Percentiles rank a stretch among this genome's conserved stretches.
Conservation (phyloP, 2,888 invertebrate genomes). For the Drosophila kanekoi region DNA sequence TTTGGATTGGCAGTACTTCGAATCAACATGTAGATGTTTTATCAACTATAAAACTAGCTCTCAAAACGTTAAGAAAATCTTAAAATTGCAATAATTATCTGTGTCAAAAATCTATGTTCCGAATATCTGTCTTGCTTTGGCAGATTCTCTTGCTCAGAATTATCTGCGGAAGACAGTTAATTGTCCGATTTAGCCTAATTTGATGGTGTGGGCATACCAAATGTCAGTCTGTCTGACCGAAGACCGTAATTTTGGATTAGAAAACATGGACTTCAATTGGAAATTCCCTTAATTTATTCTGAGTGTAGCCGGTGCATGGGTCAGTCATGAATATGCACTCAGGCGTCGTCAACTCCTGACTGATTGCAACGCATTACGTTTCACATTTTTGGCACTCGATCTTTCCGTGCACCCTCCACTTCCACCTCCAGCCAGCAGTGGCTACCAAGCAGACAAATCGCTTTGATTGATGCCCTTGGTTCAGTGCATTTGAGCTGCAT, state of each 20-base stretch:
- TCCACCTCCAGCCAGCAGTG: background rate
- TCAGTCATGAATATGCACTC: constrained; percentile 61
- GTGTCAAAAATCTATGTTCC: too few species aligned
- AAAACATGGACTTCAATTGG: background rate
- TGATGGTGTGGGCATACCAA: too few species aligned
- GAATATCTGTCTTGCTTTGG: too few species aligned
- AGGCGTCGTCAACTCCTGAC: constrained; percentile 55
- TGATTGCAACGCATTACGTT: constrained; percentile 60
- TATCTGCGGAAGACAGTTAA: too few species aligned
- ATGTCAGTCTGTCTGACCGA: too few species aligned
- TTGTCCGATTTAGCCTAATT: too few species aligned
- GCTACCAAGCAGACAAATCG: constrained; percentile 49
- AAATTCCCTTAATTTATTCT: constrained; percentile 5
- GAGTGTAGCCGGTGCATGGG: constrained; percentile 33
- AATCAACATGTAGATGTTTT: too few species aligned
- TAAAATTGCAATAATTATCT: too few species aligned
- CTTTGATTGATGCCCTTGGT: constrained; percentile 57
- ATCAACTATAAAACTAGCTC: too few species aligned
- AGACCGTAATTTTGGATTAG: background rate
- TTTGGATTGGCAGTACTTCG: too few species aligned
- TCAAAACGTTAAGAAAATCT: too few species aligned
- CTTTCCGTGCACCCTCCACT: constrained; percentile 5
- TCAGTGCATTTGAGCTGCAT: constrained; percentile 53
- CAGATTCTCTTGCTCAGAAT: too few species aligned
- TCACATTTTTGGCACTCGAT: constrained; percentile 59